phyloP scores from a whole-genome alignment of 2,888 invertebrate species.

The Dascillus cervinus region DNA sequence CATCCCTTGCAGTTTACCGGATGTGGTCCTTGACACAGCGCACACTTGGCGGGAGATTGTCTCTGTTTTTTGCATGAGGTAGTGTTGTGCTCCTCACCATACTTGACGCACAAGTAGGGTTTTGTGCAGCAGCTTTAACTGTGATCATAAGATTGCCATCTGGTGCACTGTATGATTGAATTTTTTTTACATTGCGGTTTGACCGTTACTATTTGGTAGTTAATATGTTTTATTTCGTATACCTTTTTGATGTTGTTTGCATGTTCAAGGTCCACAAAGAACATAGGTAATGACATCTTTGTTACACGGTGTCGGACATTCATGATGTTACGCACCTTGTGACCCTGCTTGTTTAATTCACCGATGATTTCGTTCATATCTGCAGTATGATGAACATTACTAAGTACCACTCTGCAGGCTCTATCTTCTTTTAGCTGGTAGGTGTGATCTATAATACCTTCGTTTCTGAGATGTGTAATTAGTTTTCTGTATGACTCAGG shows the following conservation, averaged over 20 bases:
- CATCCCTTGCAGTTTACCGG: slow-evolving; percentile 4
- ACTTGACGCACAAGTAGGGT: slow-evolving; percentile 4
- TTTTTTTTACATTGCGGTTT: slow-evolving; percentile 3
- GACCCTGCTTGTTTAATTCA: slow-evolving; percentile 5
- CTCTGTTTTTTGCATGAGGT: slow-evolving; percentile 1
- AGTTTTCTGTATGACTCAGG: slow-evolving; percentile 3
- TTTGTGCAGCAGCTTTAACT: slow-evolving; percentile 2
- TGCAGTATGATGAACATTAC: slow-evolving; percentile 3
- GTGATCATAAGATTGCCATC: slow-evolving; percentile 4
- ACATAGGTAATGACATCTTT: slow-evolving; percentile 1
- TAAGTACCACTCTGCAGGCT: slow-evolving; percentile 2
- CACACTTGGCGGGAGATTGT: slow-evolving; percentile 3
- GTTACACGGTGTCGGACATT: slow-evolving; percentile 4
- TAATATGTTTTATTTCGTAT: slow-evolving; percentile 1
- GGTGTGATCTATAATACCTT: slow-evolving; percentile 2
- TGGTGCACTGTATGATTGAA: slow-evolving; percentile 4
- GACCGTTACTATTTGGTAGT: slow-evolving; percentile 2
- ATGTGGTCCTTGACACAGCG: slow-evolving; percentile 1
- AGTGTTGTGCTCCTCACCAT: slow-evolving; percentile 2
- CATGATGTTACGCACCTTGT: slow-evolving; percentile 2
- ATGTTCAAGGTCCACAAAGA: slow-evolving; percentile 5
- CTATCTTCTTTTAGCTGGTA: slow-evolving; percentile 3
- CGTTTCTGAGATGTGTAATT: slow-evolving; percentile 3
- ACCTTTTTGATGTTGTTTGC: slow-evolving; percentile 3
- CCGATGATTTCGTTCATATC: slow-evolving; percentile 3